Percentiles rank a stretch among this genome's conserved stretches.
These are phyloP conservation scores for Pachycephus smyrnensis DNA, from an alignment of 2,888 invertebrate species.

Conservation along the genomic window DNA sequence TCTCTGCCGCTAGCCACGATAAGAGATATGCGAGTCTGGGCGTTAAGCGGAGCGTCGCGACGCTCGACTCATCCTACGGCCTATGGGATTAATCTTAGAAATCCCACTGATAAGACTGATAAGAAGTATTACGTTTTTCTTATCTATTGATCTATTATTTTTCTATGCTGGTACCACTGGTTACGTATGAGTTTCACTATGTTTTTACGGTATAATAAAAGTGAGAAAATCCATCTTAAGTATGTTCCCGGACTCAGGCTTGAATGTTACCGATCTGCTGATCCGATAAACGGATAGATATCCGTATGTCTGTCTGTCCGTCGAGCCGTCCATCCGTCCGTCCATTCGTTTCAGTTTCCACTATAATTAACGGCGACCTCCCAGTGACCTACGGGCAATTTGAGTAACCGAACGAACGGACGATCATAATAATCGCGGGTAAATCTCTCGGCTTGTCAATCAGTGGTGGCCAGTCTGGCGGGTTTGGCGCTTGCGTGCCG, in stretches of 20 bases:
- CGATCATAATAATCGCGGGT: conserved; percentile 58
- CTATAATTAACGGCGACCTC: conserved; percentile 65
- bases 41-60: background rate
- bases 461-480: conserved; percentile 16
- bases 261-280: conserved; percentile 26
- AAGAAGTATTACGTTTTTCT: background rate
- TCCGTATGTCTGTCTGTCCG: conserved; percentile 40
- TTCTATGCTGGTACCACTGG: background rate
- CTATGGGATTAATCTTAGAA: background rate
- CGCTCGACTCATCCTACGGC: background rate
- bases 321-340: conserved; percentile 23
- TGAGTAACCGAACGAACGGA: conserved; percentile 47
- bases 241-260: background rate
- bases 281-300: conserved; percentile 64
- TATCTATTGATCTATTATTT: background rate
- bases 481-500: conserved; percentile 43
- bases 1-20: background rate
- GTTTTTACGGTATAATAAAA: background rate
- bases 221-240: background rate
- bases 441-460: conserved; percentile 25
- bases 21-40: background rate
- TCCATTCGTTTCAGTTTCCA: conserved; percentile 30
- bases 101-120: background rate
- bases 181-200: background rate
- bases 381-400: conserved; percentile 60